Evolutionary conservation across 2,888 invertebrate species (phyloP), one percentile per base, ranked within the genome.

Genomic region (Thereva nobilitata): DNA sequence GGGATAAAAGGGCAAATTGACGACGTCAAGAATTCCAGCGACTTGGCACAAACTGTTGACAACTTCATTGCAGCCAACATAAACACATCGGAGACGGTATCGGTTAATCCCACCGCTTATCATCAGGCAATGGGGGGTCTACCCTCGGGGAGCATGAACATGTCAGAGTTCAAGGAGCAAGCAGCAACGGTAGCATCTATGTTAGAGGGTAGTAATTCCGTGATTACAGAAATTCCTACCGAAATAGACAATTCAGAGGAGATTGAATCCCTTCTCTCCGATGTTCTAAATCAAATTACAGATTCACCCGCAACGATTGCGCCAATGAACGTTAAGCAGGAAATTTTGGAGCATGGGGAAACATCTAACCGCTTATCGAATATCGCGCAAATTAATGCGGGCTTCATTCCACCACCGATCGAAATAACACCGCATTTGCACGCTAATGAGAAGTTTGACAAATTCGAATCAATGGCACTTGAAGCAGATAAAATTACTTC

Each of bases 131-230:
- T 76, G 67, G 73, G 75, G 53, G 70, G 75, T 47, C 67, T 76
- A 0, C 72, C 71, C 40, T 75, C 77, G 4, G 75, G 76, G 56
- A 75, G 75, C 65, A 76, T 79, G 52, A 76, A 72, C 0, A 80
- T 81, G 81, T 72, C 73, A 23, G 76, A 80, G 57, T 81, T 78
- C 70, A 76, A 78, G 67, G 76, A 76, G 2, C 79, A 80, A 68
- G 79, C 79, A 12, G 81, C 81, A 2, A 81, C 81, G 0, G 76
- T 80, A 0, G 81, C 81, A 7, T 81, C 81, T 10, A 77, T 76
- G 0, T 67, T 81, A 5, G 78, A 79, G 9, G 35, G 23, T 34
- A 41, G 12, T 10, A 23, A 38, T 8, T 4, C 41, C 9, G 7
- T 34, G 35, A 44, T 41, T 9, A 9, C 64, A 35, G 35, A 63